Evolutionary conservation across 2,888 invertebrate species (phyloP).

Genomic region (Tridacna gigas): DNA sequence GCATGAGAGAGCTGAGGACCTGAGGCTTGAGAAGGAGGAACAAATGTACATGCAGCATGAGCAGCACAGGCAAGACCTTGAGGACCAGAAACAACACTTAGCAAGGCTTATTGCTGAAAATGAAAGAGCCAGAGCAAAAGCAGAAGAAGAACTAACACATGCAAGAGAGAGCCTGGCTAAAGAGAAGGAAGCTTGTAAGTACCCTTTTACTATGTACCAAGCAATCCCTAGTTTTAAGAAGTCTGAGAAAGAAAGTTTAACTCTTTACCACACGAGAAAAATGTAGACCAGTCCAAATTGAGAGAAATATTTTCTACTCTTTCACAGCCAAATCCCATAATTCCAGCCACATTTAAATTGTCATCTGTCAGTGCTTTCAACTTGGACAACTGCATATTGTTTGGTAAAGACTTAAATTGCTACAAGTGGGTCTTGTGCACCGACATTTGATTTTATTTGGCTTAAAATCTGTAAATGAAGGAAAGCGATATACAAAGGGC

Average conservation of each 20-base stretch:
- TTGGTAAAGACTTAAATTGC: too few relatives aligned
- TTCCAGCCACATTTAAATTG: too few relatives aligned
- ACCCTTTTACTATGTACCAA: not conserved
- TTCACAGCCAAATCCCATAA: too few relatives aligned
- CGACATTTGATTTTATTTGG: too few relatives aligned
- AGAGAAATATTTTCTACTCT: too few relatives aligned
- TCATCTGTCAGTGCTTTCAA: too few relatives aligned
- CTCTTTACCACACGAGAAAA: too few relatives aligned
- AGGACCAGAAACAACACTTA: conserved; percentile 73
- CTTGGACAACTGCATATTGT: too few relatives aligned
- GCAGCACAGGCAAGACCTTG: conserved; percentile 72
- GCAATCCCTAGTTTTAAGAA: not conserved
- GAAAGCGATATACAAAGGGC: too few relatives aligned
- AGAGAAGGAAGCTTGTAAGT: conserved; percentile 76
- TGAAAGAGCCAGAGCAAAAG: conserved; percentile 66
- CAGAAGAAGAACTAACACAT: conserved; percentile 71
- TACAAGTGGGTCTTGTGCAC: too few relatives aligned
- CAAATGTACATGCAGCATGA: conserved; percentile 74
- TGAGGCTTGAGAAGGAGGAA: conserved; percentile 73
- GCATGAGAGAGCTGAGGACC: conserved; percentile 71
- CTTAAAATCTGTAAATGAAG: too few relatives aligned
- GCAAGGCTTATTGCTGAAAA: conserved; percentile 68
- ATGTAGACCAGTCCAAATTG: too few relatives aligned
- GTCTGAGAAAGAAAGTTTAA: not conserved
- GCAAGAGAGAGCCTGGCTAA: conserved; percentile 70